Evolutionary conservation across 2,888 invertebrate species (phyloP).

Genomic region (Geotrupes spiniger): DNA sequence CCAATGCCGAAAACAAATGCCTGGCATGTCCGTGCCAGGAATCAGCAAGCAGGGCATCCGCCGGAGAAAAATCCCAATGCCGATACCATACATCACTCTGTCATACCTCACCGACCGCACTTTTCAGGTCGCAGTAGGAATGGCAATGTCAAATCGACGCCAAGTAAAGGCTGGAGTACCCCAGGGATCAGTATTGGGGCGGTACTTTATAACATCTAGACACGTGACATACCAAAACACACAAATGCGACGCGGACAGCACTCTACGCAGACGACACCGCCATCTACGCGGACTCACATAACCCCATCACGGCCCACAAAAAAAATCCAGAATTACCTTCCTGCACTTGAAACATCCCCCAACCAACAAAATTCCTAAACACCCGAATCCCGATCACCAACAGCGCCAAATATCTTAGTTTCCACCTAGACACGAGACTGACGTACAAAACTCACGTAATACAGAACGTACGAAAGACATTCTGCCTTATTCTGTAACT

Average conservation of each 20-base stretch:
- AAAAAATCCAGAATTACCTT: not conserved
- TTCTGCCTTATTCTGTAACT: no score
- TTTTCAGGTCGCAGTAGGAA: slow-evolving; percentile 27
- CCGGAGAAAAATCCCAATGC: slow-evolving; percentile 26
- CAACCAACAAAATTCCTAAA: not conserved
- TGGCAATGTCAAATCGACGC: slow-evolving; percentile 5
- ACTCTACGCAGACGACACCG: not conserved
- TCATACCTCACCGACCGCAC: slow-evolving; percentile 30
- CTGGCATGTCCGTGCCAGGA: no score
- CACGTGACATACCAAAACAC: not conserved
- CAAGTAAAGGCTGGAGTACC: slow-evolving; percentile 25
- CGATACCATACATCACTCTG: slow-evolving; percentile 27
- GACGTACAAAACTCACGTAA: not conserved
- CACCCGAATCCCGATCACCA: not conserved
- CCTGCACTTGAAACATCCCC: not conserved
- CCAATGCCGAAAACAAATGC: no score
- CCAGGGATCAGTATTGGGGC: no score
- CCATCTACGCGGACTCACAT: no score
- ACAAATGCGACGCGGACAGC: not conserved
- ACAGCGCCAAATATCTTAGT: not conserved
- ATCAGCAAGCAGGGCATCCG: no score
- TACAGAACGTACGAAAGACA: not conserved
- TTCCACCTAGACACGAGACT: not conserved
- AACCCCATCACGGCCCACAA: not conserved
- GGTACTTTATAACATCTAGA: no score